These are phyloP conservation scores for Aramus guarauna DNA, from an alignment of 2,113 vertebrate genomes.

Conservation along the genomic window DNA sequence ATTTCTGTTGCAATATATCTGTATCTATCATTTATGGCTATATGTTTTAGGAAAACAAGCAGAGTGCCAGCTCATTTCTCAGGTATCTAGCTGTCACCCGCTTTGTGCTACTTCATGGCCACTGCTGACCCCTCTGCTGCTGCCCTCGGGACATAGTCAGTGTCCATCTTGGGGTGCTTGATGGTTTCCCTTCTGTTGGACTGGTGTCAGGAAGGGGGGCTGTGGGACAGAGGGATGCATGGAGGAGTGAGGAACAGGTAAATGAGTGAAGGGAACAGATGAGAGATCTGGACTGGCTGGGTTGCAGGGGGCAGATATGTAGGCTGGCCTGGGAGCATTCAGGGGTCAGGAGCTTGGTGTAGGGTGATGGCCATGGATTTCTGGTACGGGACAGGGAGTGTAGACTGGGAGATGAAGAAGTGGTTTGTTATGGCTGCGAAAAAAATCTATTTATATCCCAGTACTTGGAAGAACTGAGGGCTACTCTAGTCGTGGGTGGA, in stretches of 20 bases:
- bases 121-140: background rate
- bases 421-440: accelerated
- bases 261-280: background rate
- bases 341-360: background rate
- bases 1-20: background rate
- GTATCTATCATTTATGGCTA: background rate
- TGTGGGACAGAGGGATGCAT: background rate
- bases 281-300: background rate
- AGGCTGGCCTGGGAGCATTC: background rate
- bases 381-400: background rate
- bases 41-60: background rate
- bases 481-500: background rate
- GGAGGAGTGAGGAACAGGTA: background rate
- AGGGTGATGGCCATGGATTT: background rate
- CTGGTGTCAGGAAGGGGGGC: background rate
- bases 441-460: background rate
- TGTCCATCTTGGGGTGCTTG: background rate
- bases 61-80: background rate
- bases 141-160: background rate
- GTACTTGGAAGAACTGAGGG: background rate
- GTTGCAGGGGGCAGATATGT: background rate
- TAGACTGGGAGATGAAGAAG: background rate
- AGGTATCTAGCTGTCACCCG: background rate
- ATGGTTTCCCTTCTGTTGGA: background rate
- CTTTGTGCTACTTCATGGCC: background rate